Evolutionary conservation across 92 coral and sea anemone species (phyloP).

Genomic region (Parazoanthus atlanticus): DNA sequence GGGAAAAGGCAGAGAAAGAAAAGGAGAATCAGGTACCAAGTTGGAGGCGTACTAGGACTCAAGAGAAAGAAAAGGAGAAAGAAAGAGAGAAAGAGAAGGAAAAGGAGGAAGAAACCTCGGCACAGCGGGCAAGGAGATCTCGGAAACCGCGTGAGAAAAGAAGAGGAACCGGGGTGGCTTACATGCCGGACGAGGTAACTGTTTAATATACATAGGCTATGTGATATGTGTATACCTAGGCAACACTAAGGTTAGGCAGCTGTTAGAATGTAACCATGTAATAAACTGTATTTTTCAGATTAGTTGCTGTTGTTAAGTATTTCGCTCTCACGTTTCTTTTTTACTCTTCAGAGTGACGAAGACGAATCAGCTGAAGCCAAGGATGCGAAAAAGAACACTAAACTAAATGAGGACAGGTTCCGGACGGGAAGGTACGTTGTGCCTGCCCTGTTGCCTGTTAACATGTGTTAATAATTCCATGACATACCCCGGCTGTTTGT

Average conservation of each 20-base stretch:
- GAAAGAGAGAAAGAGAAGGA: constrained; percentile 74
- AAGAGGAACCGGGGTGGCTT: constrained; percentile 82
- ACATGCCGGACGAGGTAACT: constrained; percentile 83
- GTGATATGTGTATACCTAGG: too few species aligned
- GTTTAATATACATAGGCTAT: background rate
- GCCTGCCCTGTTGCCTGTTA: background rate
- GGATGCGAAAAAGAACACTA: constrained; percentile 90
- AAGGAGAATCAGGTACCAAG: constrained; percentile 35
- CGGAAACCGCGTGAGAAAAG: constrained; percentile 77
- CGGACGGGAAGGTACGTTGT: constrained; percentile 1
- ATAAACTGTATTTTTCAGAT: background rate
- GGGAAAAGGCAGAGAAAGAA: constrained; percentile 29
- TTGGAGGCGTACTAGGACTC: constrained; percentile 38
- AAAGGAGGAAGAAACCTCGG: constrained; percentile 66
- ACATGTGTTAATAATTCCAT: background rate
- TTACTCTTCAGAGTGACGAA: constrained; percentile 69
- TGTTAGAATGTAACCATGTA: too few species aligned
- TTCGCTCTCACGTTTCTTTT: background rate
- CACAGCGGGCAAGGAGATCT: constrained; percentile 59
- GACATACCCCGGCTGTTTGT: background rate
- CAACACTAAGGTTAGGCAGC: too few species aligned
- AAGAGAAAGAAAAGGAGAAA: constrained; percentile 62
- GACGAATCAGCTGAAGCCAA: constrained; percentile 74
- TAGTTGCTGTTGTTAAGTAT: background rate
- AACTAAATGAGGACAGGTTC: constrained; percentile 68